These are phyloP conservation scores for Antechinus stuartii DNA, from an alignment of 2,113 vertebrate species.

Conservation along the genomic window DNA sequence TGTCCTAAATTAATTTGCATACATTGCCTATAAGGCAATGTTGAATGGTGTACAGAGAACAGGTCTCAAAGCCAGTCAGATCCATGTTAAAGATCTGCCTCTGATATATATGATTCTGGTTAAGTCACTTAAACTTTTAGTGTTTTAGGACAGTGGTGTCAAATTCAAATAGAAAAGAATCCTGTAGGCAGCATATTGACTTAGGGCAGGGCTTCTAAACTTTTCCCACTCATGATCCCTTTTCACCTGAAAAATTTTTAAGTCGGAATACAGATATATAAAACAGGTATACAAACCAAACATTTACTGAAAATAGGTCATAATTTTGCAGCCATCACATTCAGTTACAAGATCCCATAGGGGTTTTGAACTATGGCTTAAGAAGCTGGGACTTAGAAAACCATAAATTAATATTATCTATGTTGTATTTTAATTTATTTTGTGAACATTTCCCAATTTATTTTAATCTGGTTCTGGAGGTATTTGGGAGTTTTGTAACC, in stretches of 20 bases:
- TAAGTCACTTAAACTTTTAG: background rate
- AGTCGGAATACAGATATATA: no score
- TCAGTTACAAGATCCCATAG: no score
- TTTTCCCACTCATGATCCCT: no score
- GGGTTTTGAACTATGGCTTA: no score
- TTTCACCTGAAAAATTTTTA: no score
- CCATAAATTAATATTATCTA: background rate
- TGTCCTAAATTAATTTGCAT: background rate
- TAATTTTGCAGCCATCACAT: no score
- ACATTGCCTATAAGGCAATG: background rate
- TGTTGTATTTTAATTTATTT: background rate
- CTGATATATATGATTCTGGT: background rate
- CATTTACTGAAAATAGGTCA: no score
- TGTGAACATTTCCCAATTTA: background rate
- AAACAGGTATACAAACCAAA: no score
- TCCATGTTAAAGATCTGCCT: no score
- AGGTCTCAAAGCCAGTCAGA: background rate
- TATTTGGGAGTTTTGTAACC: background rate
- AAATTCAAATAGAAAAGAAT: background rate
- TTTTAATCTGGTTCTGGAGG: background rate
- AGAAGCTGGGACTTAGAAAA: background rate
- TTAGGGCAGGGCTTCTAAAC: background rate
- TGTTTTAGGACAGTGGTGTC: background rate
- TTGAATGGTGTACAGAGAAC: background rate
- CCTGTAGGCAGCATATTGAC: background rate